Conservation (phyloP, 2,888 invertebrate genomes). For the Stenoptilia bipunctidactyla region DNA sequence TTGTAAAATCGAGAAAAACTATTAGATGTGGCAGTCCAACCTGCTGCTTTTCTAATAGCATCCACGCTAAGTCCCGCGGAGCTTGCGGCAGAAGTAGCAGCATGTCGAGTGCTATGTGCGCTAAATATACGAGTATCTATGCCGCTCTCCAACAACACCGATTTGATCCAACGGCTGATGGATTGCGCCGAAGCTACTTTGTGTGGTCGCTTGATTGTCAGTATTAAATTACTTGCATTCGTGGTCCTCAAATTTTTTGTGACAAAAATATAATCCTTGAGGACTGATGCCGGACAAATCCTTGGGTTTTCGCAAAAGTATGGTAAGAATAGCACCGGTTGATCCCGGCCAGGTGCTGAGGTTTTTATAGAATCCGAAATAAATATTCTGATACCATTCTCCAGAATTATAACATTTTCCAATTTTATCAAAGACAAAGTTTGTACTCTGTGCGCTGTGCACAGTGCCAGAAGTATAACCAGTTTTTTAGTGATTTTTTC, state of each 20-base stretch:
- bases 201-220: neutral
- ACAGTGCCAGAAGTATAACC: neutral
- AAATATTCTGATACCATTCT: neutral
- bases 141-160: slow-evolving; percentile 4
- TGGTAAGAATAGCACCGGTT: neutral
- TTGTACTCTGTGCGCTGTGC: neutral
- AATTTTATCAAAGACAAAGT: neutral
- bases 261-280: neutral
- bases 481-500: slow-evolving; percentile 1
- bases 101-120: slow-evolving; percentile 1
- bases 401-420: neutral
- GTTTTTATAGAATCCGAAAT: neutral
- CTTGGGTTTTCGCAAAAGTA: neutral
- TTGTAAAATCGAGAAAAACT: slow-evolving; percentile 5
- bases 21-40: slow-evolving; percentile 1
- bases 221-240: neutral
- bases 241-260: neutral
- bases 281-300: neutral
- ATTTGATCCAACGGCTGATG: slow-evolving; percentile 10
- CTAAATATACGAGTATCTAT: neutral
- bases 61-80: neutral
- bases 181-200: slow-evolving; percentile 2
- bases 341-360: neutral
- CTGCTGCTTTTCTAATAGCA: slow-evolving; percentile 3
- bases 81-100: neutral